These are phyloP conservation scores for Cyclophora punctaria DNA, from an alignment of 2,888 invertebrate species.

Conservation along the genomic window DNA sequence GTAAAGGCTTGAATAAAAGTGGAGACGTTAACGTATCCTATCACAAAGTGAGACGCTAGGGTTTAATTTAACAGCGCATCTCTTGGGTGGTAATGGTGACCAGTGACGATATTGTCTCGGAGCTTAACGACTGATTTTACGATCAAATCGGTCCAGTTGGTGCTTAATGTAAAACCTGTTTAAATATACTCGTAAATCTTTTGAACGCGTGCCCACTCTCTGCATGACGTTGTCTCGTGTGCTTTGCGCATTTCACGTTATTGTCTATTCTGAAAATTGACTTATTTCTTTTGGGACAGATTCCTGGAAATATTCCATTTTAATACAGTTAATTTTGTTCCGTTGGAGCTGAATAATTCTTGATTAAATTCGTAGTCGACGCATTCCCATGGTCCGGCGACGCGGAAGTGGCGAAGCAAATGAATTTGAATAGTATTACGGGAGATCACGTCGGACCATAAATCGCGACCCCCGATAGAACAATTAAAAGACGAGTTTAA, in stretches of 20 bases:
- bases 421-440: constrained; percentile 61
- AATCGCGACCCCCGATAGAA: constrained; percentile 70
- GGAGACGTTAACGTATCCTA: constrained; percentile 16
- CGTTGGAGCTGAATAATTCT: constrained; percentile 41
- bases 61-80: constrained; percentile 54
- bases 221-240: constrained; percentile 38
- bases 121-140: constrained; percentile 64
- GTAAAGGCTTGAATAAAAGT: constrained; percentile 19
- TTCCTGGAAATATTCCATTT: too few species aligned
- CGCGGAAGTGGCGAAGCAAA: constrained; percentile 68
- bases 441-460: constrained; percentile 69
- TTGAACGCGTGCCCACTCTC: constrained; percentile 52
- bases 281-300: too few species aligned
- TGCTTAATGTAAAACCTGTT: constrained; percentile 70
- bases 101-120: constrained; percentile 61
- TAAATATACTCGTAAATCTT: constrained; percentile 71
- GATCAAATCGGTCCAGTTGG: constrained; percentile 66
- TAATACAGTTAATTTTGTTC: not conserved
- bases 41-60: constrained; percentile 41
- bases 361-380: constrained; percentile 61
- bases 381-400: constrained; percentile 61
- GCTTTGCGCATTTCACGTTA: constrained; percentile 22
- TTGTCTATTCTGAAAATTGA: too few species aligned
- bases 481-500: constrained; percentile 74
- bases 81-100: constrained; percentile 66